Evolutionary conservation across 2,113 vertebrate genomes (phyloP).

Genomic region (Saccopteryx leptura): DNA sequence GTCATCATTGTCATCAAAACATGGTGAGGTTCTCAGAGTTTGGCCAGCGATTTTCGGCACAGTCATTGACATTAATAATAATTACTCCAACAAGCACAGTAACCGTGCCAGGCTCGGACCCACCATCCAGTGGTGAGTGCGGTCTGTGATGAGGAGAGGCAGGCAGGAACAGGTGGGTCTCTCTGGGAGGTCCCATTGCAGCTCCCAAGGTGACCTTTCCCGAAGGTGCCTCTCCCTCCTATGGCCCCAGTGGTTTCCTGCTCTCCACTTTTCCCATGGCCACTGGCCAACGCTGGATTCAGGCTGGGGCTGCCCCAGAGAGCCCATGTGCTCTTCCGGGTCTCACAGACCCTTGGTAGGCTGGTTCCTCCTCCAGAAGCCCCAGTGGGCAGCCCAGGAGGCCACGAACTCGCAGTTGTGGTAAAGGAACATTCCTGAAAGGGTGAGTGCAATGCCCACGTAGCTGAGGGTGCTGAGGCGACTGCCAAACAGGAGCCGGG

Average conservation of each 20-base stretch:
- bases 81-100: neutral
- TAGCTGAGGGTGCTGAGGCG: conserved; percentile 94
- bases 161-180: neutral
- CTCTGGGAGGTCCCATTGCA: neutral
- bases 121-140: conserved; percentile 70
- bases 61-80: neutral
- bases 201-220: neutral
- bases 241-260: neutral
- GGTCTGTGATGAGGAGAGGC: neutral
- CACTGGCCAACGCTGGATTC: neutral
- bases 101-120: neutral
- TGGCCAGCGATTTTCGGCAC: neutral
- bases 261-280: neutral
- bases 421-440: conserved; percentile 96
- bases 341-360: conserved; percentile 73
- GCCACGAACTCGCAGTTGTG: conserved; percentile 94
- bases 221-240: neutral
- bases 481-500: conserved; percentile 94
- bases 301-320: neutral
- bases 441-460: conserved; percentile 92
- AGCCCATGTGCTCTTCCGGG: neutral
- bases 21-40: neutral
- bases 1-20: neutral
- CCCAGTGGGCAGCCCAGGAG: conserved; percentile 86
- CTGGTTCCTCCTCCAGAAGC: conserved; percentile 51